Percentiles rank a stretch among this genome's conserved stretches.
Conservation (phyloP, 2,113 vertebrate species). For the Scalopus aquaticus region DNA sequence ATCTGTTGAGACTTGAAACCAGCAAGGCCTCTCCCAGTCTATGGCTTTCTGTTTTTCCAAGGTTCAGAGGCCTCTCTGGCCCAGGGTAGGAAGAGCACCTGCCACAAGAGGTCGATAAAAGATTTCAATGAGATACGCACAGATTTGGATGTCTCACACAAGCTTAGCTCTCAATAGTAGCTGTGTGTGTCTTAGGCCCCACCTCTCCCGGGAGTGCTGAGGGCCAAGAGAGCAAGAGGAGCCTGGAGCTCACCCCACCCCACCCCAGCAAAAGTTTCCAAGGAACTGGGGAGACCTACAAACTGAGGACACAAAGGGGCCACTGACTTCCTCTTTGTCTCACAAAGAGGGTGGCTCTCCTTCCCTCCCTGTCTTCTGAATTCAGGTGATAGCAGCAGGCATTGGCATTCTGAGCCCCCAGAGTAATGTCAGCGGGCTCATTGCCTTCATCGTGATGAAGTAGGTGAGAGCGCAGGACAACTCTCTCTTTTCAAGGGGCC, state of each 20-base stretch:
- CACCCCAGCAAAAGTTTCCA: not conserved
- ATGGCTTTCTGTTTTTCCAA: not conserved
- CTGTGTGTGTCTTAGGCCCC: too few relatives aligned
- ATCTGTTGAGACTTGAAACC: not conserved
- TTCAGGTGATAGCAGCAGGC: not conserved
- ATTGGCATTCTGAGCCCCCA: not conserved
- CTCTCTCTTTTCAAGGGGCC: not conserved
- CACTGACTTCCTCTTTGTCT: not conserved
- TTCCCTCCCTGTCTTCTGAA: not conserved
- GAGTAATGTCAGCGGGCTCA: not conserved
- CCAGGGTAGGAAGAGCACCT: not conserved
- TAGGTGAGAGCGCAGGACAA: not conserved
- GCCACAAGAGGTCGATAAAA: not conserved
- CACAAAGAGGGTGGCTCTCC: not conserved
- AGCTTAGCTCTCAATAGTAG: accelerated
- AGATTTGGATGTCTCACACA: not conserved
- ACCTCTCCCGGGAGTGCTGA: not conserved
- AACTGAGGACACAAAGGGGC: not conserved
- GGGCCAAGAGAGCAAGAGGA: not conserved
- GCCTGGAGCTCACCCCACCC: not conserved
- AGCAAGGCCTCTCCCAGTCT: not conserved
- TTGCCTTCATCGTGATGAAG: not conserved
- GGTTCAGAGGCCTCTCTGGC: not conserved
- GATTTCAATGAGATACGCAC: not conserved
- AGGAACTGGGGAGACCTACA: not conserved